These are phyloP conservation scores for Eriosoma lanigerum DNA, from an alignment of 1,140 invertebrate species.

Conservation along the genomic window DNA sequence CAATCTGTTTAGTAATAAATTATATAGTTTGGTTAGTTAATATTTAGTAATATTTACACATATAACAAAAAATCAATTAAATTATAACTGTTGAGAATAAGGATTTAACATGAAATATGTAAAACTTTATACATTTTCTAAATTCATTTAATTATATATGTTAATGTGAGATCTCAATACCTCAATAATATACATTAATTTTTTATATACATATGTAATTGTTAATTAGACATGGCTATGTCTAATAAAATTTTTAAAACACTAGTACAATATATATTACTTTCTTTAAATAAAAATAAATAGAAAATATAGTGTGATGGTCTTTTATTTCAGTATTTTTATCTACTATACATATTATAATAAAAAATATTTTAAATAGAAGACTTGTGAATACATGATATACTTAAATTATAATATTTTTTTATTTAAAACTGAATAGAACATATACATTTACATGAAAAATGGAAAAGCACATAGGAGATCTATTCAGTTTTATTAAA, in stretches of 20 bases:
- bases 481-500: constrained; percentile 14
- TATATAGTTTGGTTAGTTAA: no score
- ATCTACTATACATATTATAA: constrained; percentile 5
- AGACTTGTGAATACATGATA: background rate
- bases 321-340: constrained; percentile 25
- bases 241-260: background rate
- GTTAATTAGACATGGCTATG: background rate
- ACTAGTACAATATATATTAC: background rate
- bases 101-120: background rate
- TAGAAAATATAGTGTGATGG: background rate
- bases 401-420: background rate
- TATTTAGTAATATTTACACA: no score
- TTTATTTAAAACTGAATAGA: background rate
- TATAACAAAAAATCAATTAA: no score
- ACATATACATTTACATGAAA: background rate
- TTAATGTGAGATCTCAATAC: background rate
- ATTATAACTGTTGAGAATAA: background rate
- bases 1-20: no score
- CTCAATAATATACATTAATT: background rate
- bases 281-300: background rate
- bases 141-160: background rate
- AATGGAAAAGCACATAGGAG: constrained; percentile 21
- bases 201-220: background rate
- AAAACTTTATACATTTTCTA: background rate
- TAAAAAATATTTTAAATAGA: constrained; percentile 3